Percentiles rank a stretch among this genome's conserved stretches.
Conservation (phyloP, 2,888 invertebrate genomes). For the Diabrotica balteata region DNA sequence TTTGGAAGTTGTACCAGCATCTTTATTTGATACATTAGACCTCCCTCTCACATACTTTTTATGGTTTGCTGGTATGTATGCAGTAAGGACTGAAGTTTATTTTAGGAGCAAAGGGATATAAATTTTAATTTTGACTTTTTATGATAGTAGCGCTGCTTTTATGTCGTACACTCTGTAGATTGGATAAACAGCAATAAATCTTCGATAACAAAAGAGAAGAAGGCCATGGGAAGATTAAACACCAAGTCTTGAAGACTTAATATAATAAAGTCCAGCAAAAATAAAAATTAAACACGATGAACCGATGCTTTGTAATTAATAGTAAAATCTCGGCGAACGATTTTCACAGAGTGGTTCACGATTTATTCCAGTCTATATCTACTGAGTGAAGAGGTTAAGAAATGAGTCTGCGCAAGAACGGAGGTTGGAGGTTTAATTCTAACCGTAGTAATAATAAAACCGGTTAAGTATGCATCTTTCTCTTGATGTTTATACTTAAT, state of each 20-base stretch:
- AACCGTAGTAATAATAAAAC: conserved; percentile 52
- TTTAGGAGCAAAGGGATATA: conserved; percentile 21
- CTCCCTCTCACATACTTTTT: too few species aligned
- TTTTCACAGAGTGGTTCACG: conserved; percentile 34
- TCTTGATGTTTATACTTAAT: conserved; percentile 50
- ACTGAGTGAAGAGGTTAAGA: conserved; percentile 37
- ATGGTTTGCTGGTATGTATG: conserved; percentile 4
- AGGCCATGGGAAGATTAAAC: conserved; percentile 42
- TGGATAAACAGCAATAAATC: conserved; percentile 30
- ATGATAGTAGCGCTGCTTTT: conserved; percentile 25
- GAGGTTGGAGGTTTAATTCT: conserved; percentile 35
- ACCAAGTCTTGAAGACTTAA: conserved; percentile 35
- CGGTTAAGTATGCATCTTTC: conserved; percentile 52
- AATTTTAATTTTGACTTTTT: conserved; percentile 26
- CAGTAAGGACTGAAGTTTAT: conserved; percentile 21
- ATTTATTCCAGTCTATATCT: conserved; percentile 34
- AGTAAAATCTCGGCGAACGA: conserved; percentile 39
- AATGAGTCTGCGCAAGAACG: conserved; percentile 41
- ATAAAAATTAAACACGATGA: conserved; percentile 33
- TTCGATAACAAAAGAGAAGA: conserved; percentile 38
- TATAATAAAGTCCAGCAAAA: conserved; percentile 30
- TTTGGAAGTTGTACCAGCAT: too few species aligned
- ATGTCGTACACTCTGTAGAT: conserved; percentile 27
- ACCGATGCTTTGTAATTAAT: conserved; percentile 42
- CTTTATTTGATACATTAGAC: too few species aligned